Evolutionary conservation across 2,797 vertebrate genomes (phyloP).

Genomic region (Lates japonicus): DNA sequence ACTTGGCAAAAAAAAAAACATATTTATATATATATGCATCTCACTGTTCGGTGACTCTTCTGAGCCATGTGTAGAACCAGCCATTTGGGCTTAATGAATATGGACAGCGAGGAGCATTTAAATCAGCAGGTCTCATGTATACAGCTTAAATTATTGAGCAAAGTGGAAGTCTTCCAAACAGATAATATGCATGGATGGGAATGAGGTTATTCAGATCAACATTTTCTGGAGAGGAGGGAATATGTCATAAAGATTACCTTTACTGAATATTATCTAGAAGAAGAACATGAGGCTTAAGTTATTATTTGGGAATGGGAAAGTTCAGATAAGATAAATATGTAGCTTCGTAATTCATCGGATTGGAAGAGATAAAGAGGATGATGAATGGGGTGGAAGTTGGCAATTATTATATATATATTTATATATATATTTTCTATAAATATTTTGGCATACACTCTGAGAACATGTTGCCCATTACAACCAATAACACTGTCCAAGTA

Average conservation of each 20-base stretch:
- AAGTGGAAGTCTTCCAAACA: constrained; percentile 58
- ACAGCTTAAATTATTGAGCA: constrained; percentile 70
- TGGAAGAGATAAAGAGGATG: constrained; percentile 34
- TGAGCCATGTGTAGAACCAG: constrained; percentile 65
- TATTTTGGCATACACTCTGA: constrained; percentile 78
- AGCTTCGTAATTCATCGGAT: constrained; percentile 70
- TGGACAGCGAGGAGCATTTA: constrained; percentile 46
- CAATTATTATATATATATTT: constrained; percentile 65
- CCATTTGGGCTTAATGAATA: constrained; percentile 46
- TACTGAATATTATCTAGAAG: constrained; percentile 54
- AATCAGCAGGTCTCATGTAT: constrained; percentile 69
- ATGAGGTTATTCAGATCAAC: constrained; percentile 71
- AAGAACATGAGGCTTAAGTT: constrained; percentile 65
- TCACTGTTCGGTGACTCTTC: constrained; percentile 40
- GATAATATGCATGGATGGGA: constrained; percentile 65
- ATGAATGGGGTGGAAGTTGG: constrained; percentile 70
- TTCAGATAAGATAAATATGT: constrained; percentile 78
- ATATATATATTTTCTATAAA: constrained; percentile 75
- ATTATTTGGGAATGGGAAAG: constrained; percentile 80
- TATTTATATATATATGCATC: constrained; percentile 57
- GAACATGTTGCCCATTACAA: constrained; percentile 77
- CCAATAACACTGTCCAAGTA: constrained; percentile 85
- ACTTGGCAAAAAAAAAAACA: constrained; percentile 43
- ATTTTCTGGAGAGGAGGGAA: constrained; percentile 49
- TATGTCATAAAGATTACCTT: constrained; percentile 69